Percentiles rank a stretch among this genome's conserved stretches.
phyloP scores from a whole-genome alignment of 2,797 vertebrate species.

The Nothura maculosa region DNA sequence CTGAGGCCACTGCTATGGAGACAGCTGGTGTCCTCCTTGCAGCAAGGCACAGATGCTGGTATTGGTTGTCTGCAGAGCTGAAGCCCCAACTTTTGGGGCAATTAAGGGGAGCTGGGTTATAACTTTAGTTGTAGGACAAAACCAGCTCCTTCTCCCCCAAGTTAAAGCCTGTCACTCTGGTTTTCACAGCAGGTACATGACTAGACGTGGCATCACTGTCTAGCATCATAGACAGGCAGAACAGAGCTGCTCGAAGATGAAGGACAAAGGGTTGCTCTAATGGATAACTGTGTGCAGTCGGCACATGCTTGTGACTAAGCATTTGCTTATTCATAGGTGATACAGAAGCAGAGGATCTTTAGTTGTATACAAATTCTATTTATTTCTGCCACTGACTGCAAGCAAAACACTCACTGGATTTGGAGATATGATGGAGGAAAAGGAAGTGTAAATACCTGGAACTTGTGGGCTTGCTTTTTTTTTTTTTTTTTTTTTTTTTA shows the following conservation, averaged over 20 bases:
- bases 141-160: neutral
- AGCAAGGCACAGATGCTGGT: neutral
- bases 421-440: neutral
- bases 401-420: neutral
- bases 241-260: neutral
- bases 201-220: neutral
- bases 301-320: neutral
- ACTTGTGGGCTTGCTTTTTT: neutral
- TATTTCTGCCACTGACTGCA: neutral
- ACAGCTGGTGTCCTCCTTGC: neutral
- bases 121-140: neutral
- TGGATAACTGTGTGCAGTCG: neutral
- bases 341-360: neutral
- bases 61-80: neutral
- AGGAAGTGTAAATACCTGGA: neutral
- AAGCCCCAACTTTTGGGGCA: neutral
- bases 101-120: neutral
- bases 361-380: neutral
- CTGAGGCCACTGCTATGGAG: neutral
- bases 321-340: neutral
- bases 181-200: fast-evolving
- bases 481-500: neutral
- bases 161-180: neutral
- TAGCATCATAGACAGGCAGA: neutral
- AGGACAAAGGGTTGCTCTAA: neutral